Evolutionary conservation across 2,113 vertebrate genomes (phyloP).

Genomic region (Rhinolophus ferrumequinum): DNA sequence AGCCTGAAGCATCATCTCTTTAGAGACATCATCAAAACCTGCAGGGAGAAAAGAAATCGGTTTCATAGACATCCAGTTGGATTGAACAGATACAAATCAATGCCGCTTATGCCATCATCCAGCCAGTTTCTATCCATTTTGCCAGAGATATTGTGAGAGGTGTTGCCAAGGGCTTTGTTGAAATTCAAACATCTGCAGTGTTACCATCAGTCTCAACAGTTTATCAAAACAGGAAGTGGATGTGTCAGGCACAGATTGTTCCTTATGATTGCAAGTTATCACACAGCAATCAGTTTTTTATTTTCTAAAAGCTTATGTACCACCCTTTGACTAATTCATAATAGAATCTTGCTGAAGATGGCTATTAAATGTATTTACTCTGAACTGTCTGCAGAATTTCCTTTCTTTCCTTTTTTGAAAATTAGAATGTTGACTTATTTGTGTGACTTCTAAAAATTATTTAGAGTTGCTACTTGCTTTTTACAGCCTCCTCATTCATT

Average conservation of each 20-base stretch:
- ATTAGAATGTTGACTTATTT: not conserved
- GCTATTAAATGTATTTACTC: not conserved
- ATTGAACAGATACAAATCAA: not conserved
- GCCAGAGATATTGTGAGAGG: not conserved
- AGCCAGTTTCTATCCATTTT: not conserved
- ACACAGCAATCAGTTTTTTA: not conserved
- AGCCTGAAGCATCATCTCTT: not conserved
- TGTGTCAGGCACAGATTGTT: not conserved
- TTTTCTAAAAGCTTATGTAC: not conserved
- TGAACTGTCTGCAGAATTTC: not conserved
- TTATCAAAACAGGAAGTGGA: conserved; percentile 62
- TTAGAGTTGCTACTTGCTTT: not conserved
- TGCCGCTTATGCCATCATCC: not conserved
- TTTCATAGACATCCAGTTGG: not conserved
- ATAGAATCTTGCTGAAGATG: not conserved
- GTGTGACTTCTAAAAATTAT: conserved; percentile 8
- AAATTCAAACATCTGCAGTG: not conserved
- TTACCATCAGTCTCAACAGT: not conserved
- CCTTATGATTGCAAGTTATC: not conserved
- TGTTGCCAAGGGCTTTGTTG: not conserved
- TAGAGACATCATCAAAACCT: not conserved
- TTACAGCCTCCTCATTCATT: not conserved
- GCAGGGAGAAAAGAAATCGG: not conserved
- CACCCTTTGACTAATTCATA: not conserved
- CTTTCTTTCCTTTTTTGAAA: not conserved